Base-by-base conservation (phyloP, 2,797 vertebrate genomes). In the Menidia menidia region DNA sequence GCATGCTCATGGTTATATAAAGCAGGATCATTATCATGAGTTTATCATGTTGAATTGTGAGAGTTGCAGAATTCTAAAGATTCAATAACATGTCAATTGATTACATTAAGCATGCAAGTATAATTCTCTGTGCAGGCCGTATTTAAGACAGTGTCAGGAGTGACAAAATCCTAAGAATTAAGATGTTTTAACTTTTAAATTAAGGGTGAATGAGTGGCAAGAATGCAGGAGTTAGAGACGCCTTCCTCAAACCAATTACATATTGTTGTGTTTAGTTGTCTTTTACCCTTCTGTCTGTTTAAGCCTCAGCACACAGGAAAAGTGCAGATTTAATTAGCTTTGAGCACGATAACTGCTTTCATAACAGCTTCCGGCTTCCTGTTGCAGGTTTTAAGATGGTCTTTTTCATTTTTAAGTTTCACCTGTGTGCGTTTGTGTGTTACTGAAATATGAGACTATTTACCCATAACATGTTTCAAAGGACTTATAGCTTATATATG, bases 231-330 rank as follows among this genome's bases (percentile, higher is more conserved):
- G 19, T 56, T 31, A 69, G 39, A 35, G 58, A 63, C 39, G 67
- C 53, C 70, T 75, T 60, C 39, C 44, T 53, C 9, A 33, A 50
- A 15, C 18, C 19, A 57, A 44, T 72, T 77, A 31, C 35, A 60
- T 60, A 65, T 77, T 74, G 62, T 77, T 85, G 59, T 74, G 72
- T 78, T 76, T 73, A 79, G 64, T 63, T 83, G 82, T 32, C 15
- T 33, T 81, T 80, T 75, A 65, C 71, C 53, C 56, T 30, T 16
- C 56, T 63, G 50, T 67, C 71, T 61, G 35, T 75, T 82, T 60
- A 79, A 83, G 60, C 45, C 44, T 61, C 33, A 73, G 64, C 59
- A 61, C n/a, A 59, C 33, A 70, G 51, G 19, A 57, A 39, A 75
- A 52, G 35, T 31, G 16, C 65, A 64, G 61, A 41, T 35, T 78